phyloP scores from a whole-genome alignment of 2,888 invertebrate species.

The Germaria angustata region DNA sequence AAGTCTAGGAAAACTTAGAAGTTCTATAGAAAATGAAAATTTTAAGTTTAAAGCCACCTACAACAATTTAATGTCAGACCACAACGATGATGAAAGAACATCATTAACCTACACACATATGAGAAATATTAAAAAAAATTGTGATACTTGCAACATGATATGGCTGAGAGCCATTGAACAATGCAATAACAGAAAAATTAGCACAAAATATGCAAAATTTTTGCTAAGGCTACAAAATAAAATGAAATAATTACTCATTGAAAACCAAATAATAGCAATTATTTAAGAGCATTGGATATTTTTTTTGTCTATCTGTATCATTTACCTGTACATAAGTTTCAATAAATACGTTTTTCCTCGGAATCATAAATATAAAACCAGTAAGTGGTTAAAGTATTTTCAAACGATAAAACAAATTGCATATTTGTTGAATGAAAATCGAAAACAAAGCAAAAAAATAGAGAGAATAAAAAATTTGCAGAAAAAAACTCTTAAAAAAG shows the following conservation, averaged over 20 bases:
- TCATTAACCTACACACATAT: slow-evolving; percentile 51
- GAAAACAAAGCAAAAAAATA: not conserved
- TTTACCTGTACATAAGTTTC: slow-evolving; percentile 29
- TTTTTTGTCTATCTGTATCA: not conserved
- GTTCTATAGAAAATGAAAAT: not conserved
- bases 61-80: slow-evolving; percentile 53
- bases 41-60: slow-evolving; percentile 46
- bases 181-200: not conserved
- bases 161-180: not conserved
- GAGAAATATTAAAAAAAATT: not conserved
- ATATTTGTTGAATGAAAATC: slow-evolving; percentile 40
- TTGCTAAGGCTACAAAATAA: not conserved
- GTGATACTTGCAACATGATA: slow-evolving; percentile 30
- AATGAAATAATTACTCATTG: slow-evolving; percentile 4
- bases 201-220: not conserved
- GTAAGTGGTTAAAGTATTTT: slow-evolving; percentile 34
- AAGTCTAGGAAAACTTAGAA: slow-evolving; percentile 37
- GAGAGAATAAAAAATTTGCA: no score
- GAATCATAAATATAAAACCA: not conserved
- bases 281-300: not conserved
- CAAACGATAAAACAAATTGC: slow-evolving; percentile 48
- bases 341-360: not conserved
- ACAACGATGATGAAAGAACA: slow-evolving; percentile 26
- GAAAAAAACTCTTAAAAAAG: slow-evolving; percentile 14
- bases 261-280: slow-evolving; percentile 26